A percentile compares a stretch with the other conserved stretches of the same genome.
Evolutionary conservation across 2,113 vertebrate species (phyloP).

Genomic region (Megaceryle maxima): DNA sequence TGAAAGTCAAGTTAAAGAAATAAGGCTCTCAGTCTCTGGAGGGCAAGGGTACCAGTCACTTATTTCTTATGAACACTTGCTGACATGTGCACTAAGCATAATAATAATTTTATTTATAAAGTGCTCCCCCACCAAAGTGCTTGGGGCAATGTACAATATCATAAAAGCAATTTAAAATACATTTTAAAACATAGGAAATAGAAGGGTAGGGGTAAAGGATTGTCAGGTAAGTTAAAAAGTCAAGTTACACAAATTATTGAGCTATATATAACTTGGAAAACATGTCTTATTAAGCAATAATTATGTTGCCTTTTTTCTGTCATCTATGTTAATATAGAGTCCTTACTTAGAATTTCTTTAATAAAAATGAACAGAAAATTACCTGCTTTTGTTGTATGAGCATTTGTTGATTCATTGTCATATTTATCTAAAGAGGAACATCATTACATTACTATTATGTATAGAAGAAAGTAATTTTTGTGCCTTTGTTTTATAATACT

Average conservation of each 20-base stretch:
- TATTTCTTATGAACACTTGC: slow-evolving; percentile 39
- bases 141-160: slow-evolving; percentile 31
- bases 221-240: not conserved
- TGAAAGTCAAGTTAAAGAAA: slow-evolving; percentile 65
- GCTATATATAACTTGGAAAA: not conserved
- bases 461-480: not conserved
- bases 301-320: not conserved
- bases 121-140: slow-evolving; percentile 23
- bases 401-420: not conserved
- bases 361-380: not conserved
- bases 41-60: slow-evolving; percentile 66
- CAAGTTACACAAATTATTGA: not conserved
- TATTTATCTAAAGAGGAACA: not conserved
- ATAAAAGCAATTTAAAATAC: slow-evolving; percentile 46
- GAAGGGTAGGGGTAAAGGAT: not conserved
- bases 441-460: not conserved
- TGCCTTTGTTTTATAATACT: not conserved
- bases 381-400: not conserved
- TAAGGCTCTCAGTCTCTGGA: slow-evolving; percentile 66
- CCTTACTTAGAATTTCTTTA: not conserved
- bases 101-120: slow-evolving; percentile 65
- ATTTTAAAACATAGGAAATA: slow-evolving; percentile 50
- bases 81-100: slow-evolving; percentile 61
- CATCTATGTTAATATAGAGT: not conserved
- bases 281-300: not conserved